Base-by-base conservation (phyloP, 2,113 vertebrate species). In the Bufo gargarizans region DNA sequence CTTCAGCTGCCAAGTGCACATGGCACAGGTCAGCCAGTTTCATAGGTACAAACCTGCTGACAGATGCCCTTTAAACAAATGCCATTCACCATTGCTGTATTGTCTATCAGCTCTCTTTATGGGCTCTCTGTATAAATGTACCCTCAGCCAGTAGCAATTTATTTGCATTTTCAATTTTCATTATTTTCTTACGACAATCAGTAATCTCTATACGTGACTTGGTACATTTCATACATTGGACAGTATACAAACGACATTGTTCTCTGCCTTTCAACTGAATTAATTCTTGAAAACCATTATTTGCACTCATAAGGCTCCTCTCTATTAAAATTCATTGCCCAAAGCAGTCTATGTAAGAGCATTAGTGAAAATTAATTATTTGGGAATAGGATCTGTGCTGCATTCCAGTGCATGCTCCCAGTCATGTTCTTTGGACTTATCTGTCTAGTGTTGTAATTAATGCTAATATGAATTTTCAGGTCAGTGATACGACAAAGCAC, bases 341-440 rank as follows among this genome's bases (percentile, higher is more conserved):
- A 13, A 82, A 78, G 77, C 77, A 59, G 63, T 14, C 50, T 22
- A 56, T 72, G 65, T 81, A 81, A 82, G 81, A 81, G 22, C 45
- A 72, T 71, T 80, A n/a, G 22, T 72, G 50, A 87, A 80, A 81
- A 87, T 87, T 43, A 87, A 87, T 87, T 80, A 81, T 81, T 87
- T 81, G 86, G 65, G 65, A 80, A 71, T 58, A 65, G 86, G 53
- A 87, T 71, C 59, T 61, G 77, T n/a, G 53, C n/a, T 55, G 19
- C 12, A 81, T 82, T 72, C 65, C 53, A 11, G 20, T 65, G 43
- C 12, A 72, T 59, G 33, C 33, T 69, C 69, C 58, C 20, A 50
- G 47, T 65, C 61, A 43, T 69, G 9, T 71, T n/a, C 53, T 69
- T 20, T 58, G 43, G 65, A 16, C n/a, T 87, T 87, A 80, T 87